Evolutionary conservation across 2,888 invertebrate species (phyloP).

Genomic region (Muscina levida): DNA sequence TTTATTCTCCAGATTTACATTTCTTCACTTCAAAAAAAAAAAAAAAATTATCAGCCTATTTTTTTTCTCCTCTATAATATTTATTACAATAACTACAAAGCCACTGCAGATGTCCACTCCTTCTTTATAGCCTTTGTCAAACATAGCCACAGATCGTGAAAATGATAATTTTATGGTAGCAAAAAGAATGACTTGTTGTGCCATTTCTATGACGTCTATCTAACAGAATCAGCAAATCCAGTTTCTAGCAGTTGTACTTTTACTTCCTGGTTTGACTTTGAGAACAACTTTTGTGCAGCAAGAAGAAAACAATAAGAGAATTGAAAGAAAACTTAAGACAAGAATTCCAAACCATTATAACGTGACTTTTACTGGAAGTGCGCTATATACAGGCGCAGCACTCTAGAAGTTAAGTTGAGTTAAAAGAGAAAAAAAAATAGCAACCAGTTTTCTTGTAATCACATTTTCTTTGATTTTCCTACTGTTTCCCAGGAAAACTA

Average conservation of each 20-base stretch:
- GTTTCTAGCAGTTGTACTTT: background rate
- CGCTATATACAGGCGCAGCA: background rate
- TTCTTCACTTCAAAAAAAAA: too few relatives aligned
- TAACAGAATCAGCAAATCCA: background rate
- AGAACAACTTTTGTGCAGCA: background rate
- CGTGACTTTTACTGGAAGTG: slow-evolving; percentile 20
- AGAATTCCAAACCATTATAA: slow-evolving; percentile 21
- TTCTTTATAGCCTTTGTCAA: too few relatives aligned
- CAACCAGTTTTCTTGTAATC: background rate
- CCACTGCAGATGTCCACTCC: too few relatives aligned
- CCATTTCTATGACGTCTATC: background rate
- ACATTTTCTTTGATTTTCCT: background rate
- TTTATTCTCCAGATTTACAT: too few relatives aligned
- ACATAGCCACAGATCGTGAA: too few relatives aligned
- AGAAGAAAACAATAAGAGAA: too few relatives aligned
- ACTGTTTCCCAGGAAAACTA: background rate
- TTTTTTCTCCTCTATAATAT: too few relatives aligned
- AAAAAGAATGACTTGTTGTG: too few relatives aligned
- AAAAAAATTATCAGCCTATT: too few relatives aligned
- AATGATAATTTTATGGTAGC: too few relatives aligned
- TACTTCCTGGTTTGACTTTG: slow-evolving; percentile 1
- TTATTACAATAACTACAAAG: too few relatives aligned
- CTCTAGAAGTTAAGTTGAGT: too few relatives aligned
- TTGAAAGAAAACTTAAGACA: background rate
- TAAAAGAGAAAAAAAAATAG: background rate